Base-by-base conservation (phyloP, 2,888 invertebrate genomes). In the Parnassius mnemosyne region DNA sequence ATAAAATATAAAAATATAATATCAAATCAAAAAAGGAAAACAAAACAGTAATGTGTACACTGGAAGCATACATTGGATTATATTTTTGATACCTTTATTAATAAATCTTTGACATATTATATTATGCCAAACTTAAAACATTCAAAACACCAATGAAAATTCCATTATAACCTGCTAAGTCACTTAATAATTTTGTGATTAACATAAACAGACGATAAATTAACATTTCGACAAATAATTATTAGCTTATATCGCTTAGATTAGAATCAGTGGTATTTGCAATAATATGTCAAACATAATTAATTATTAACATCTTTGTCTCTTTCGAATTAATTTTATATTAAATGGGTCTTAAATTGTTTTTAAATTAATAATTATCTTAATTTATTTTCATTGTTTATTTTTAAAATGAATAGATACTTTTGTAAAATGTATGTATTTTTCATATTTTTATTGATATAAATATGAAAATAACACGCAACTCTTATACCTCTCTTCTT, bases 211-310 rank as follows among this genome's bases (percentile, higher is more conserved):
- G 65, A 68, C 69, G 70, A 84, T 89, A 89, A 86, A 89, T 90
- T 87, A 84, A 77, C 79, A 76, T 83, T 84, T 83, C 81, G 87
- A 88, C 89, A 88, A 89, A 89, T 89, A 82, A 84, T 82, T 87
- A 85, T 87, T 83, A 72, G 79, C 74, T 78, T 80, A 74, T 74
- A 75, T 75, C 72, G 77, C 74, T 74, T 69, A 71, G 73, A 77
- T 78, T 79, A 72, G 69, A 71, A 79, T 79, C 76, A 74, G 57
- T 66, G 72, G 78, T 78, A 81, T 85, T 85, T 79, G 85, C 81
- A 78, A 76, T 75, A 74, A 82, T 79, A 77, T 78, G 77, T 81
- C 82, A 80, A 79, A 78, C 71, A 69, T 79, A 79, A 85, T 84
- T 81, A 80, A 84, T 83, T 77, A 76, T 71, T 63, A 71, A 66